phyloP scores from a whole-genome alignment of 2,797 vertebrate genomes.

The Uromys caudimaculatus region DNA sequence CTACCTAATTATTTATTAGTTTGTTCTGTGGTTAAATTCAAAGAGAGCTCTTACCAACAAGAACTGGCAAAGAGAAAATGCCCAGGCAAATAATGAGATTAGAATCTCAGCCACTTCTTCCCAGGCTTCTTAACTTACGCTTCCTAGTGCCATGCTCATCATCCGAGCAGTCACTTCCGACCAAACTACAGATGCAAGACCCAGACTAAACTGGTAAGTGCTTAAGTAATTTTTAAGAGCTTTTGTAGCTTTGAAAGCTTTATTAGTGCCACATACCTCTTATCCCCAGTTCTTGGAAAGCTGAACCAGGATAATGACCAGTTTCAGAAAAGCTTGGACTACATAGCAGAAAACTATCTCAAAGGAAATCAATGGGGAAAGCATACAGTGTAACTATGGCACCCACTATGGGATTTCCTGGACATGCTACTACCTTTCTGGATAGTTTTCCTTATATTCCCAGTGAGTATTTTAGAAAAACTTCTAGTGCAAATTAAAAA shows the following conservation, averaged over 20 bases:
- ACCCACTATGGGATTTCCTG: background rate
- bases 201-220: background rate
- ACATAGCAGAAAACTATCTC: background rate
- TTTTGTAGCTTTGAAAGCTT: background rate
- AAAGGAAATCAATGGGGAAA: background rate
- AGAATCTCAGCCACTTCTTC: background rate
- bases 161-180: background rate
- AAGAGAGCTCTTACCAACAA: background rate
- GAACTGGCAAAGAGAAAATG: background rate
- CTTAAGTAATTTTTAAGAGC: background rate
- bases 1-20: conserved; percentile 10
- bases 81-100: background rate
- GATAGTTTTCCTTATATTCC: background rate
- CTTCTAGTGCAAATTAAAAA: background rate
- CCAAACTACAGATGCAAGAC: background rate
- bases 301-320: background rate
- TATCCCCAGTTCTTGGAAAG: background rate
- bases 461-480: background rate
- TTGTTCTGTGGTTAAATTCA: conserved; percentile 16
- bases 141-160: background rate
- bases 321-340: background rate
- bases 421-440: background rate
- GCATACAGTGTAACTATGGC: background rate
- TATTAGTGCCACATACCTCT: background rate
- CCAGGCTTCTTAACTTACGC: background rate